Conservation (phyloP, 2,113 vertebrate genomes). For the Solea senegalensis region DNA sequence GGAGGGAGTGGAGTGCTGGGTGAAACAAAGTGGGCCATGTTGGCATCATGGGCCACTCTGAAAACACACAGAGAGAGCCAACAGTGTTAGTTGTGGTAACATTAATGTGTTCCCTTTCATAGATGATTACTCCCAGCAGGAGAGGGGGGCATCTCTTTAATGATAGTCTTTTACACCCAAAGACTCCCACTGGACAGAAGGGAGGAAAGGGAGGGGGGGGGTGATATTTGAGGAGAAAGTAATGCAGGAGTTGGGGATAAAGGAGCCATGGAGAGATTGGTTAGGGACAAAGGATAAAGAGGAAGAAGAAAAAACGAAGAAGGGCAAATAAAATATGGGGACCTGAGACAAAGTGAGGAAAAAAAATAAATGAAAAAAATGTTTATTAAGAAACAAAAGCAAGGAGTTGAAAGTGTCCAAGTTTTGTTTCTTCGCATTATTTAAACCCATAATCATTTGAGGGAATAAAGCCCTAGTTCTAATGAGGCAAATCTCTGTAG, state of each 20-base stretch:
- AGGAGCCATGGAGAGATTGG: slow-evolving; percentile 24
- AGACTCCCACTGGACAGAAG: slow-evolving; percentile 40
- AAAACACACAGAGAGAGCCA: slow-evolving; percentile 40
- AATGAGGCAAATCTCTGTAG: background rate
- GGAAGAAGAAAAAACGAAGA: background rate
- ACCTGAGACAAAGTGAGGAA: slow-evolving; percentile 5
- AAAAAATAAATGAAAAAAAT: slow-evolving; percentile 21
- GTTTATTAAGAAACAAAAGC: slow-evolving; percentile 1
- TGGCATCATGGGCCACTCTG: slow-evolving; percentile 58
- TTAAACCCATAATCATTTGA: too few species aligned
- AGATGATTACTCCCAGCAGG: slow-evolving; percentile 83
- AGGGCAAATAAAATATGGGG: slow-evolving; percentile 7
- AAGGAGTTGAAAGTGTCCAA: too few species aligned
- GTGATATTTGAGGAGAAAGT: slow-evolving; percentile 24
- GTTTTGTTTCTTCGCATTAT: too few species aligned
- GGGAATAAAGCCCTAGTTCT: background rate
- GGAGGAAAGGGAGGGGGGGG: slow-evolving; percentile 7
- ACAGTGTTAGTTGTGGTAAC: slow-evolving; percentile 62
- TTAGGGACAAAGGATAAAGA: slow-evolving; percentile 3
- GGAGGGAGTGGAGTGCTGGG: slow-evolving; percentile 42
- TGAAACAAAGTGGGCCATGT: slow-evolving; percentile 66
- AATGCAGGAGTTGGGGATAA: slow-evolving; percentile 36
- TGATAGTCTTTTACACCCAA: slow-evolving; percentile 71
- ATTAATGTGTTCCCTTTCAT: slow-evolving; percentile 79
- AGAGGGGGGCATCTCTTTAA: slow-evolving; percentile 73